Base-by-base conservation (phyloP, 2,113 vertebrate genomes). In the Orcinus orca region DNA sequence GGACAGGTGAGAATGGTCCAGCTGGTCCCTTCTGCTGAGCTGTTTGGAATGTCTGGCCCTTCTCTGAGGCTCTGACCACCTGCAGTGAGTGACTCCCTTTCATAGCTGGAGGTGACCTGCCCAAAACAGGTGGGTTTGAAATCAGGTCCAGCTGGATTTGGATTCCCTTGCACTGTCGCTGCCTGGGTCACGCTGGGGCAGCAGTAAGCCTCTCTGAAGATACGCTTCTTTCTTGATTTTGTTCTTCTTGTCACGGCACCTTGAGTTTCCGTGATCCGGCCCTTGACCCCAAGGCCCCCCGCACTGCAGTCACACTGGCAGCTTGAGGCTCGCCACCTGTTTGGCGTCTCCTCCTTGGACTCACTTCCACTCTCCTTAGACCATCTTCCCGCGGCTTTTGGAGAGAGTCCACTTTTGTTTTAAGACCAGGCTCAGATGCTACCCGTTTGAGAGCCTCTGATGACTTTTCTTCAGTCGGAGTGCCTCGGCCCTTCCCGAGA, bases 291-390 rank as follows among this genome's bases (percentile, higher is more conserved):
- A 8, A 8, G 47, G 14, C 8, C n/a, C 25, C 17, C 18, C 8
- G 7, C 12, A 18, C 4, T 9, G n/a, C 17, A 50, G 38, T 71
- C 31, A 60, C 6, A 36, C 3, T 6, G 60, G 38, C 41, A 53
- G 2, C 41, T 25, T 14, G 36, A 11, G 6, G 26, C 14, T 70
- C n/a, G 21, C 18, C 13, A n/a, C 2, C 15, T 1, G 0, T 0
- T 14, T 2, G 10, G 11, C 21, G 1, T 55, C n/a, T 87, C 21
- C 18, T 5, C 3, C 55, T 47, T 17, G 26, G 44, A 38, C 38
- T 41, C 3, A 1, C 1, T 4, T 44, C 26, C 41, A 0, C 8
- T 63, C 8, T 31, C 60, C 25, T 44, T 25, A 18, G 5, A 18
- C 4, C 47, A 33, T 21, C 21, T 11, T 20, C 26, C 67, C 13